Evolutionary conservation across 2,888 invertebrate species (phyloP), one percentile per base, ranked within the genome.

Genomic region (Tenodera sinensis): DNA sequence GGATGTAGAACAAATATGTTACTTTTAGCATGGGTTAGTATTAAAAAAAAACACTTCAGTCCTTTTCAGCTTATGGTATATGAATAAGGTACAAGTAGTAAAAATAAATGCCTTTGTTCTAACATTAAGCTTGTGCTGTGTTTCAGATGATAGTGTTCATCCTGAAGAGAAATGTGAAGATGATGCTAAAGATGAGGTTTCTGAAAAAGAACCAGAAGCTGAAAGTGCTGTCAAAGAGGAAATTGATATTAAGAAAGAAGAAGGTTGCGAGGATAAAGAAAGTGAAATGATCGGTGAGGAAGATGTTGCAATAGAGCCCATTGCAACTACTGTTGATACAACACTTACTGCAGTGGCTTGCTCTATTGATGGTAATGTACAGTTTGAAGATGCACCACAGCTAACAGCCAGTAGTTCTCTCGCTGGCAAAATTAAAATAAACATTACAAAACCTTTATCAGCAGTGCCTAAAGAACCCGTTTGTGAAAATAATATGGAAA

Each of bases 311-410:
- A 25, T 81, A 20, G 42, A 88, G 28, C 89, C 88, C 28, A 34
- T 87, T 28, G 91, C 91, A 2, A 91, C 93, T 1, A 92, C 92
- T 0, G 92, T 93, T 0, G 95, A 95, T 91, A 94, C 94, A 3
- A 94, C 95, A 0, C 95, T 94, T 91, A 93, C 94, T 86, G 95
- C 94, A 7, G 94, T 95, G 71, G 94, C 95, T 86, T 95, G 96
- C 54, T 95, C 96, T 0, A 96, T 97, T 91, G 97, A 97, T 92
- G 97, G 97, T 83, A 97, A 97, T 93, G 94, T 96, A 14, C 97
- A 97, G 92, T 93, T 95, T 20, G 95, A 95, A 83, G 94, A 95
- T 89, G 93, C 95, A 2, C 93, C 94, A 0, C 93, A 94, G 20
- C 93, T 94, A 28, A 91, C 93, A 12, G 92, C 93, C 91, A 90